These are phyloP conservation scores for Volucella inflata DNA, from an alignment of 2,888 invertebrate genomes.

Conservation along the genomic window DNA sequence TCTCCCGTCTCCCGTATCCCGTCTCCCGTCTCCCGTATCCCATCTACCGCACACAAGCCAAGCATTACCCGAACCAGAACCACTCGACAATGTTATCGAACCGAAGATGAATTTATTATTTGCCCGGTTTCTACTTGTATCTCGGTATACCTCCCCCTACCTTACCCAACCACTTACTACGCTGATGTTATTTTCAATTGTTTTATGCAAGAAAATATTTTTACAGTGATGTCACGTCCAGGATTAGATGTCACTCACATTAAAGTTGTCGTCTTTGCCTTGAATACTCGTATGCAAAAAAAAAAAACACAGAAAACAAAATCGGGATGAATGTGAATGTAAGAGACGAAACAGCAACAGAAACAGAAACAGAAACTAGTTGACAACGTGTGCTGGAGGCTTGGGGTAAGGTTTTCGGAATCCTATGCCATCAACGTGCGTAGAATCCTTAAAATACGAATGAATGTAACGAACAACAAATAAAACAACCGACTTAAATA, in stretches of 20 bases:
- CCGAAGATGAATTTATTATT: slow-evolving; percentile 45
- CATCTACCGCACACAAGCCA: too few species aligned
- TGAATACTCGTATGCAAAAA: slow-evolving; percentile 22
- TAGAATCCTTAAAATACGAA: slow-evolving; percentile 44
- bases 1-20: too few species aligned
- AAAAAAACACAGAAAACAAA: background rate
- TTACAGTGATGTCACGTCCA: slow-evolving; percentile 62
- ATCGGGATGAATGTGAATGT: background rate
- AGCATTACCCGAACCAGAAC: background rate
- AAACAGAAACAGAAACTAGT: background rate
- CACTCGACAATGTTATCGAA: slow-evolving; percentile 23
- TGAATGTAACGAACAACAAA: background rate
- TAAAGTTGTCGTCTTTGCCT: slow-evolving; percentile 51
- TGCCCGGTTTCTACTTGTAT: background rate
- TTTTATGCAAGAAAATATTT: slow-evolving; percentile 34
- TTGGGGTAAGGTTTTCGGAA: slow-evolving; percentile 11
- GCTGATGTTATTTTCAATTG: background rate
- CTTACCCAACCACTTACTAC: background rate
- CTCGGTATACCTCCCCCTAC: background rate
- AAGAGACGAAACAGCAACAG: background rate
- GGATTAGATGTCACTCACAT: slow-evolving; percentile 66
- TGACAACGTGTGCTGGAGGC: background rate
- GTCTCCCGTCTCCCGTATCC: too few species aligned
- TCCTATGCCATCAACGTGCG: slow-evolving; percentile 54
- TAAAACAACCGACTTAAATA: background rate